Evolutionary conservation across 2,113 vertebrate species (phyloP).

Genomic region (Charadrius vociferus): DNA sequence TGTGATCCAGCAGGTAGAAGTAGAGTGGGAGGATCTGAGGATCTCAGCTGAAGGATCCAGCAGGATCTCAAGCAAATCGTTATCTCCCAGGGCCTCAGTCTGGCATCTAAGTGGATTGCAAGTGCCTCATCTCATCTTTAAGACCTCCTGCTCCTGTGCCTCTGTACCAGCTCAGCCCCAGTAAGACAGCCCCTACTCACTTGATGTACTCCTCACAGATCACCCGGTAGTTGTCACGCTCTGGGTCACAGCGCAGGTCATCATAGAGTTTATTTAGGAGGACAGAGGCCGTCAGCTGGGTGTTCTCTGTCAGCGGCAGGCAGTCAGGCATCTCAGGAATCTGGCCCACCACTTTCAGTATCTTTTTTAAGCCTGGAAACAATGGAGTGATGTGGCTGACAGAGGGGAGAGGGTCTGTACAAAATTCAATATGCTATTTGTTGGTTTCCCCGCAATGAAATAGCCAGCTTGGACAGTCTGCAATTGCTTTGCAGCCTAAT

Average conservation of each 20-base stretch:
- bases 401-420: not conserved
- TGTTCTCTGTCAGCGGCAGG: slow-evolving; percentile 91
- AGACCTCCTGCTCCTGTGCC: not conserved
- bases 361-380: slow-evolving; percentile 90
- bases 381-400: not conserved
- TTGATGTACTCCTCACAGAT: slow-evolving; percentile 92
- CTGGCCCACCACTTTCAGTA: slow-evolving; percentile 93
- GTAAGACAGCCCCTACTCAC: slow-evolving; percentile 68
- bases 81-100: not conserved
- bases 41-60: not conserved
- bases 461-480: not conserved
- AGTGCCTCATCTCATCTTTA: not conserved
- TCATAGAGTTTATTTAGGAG: slow-evolving; percentile 92
- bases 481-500: not conserved
- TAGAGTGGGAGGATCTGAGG: not conserved
- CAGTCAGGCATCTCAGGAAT: slow-evolving; percentile 90
- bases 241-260: slow-evolving; percentile 90
- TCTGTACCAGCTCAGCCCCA: not conserved
- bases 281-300: slow-evolving; percentile 91
- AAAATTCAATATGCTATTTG: not conserved
- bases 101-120: not conserved
- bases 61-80: not conserved
- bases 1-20: not conserved
- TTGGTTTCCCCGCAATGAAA: not conserved
- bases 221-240: slow-evolving; percentile 88